Conservation (phyloP, 2,888 invertebrate genomes). For the Pogonocherus hispidulus region DNA sequence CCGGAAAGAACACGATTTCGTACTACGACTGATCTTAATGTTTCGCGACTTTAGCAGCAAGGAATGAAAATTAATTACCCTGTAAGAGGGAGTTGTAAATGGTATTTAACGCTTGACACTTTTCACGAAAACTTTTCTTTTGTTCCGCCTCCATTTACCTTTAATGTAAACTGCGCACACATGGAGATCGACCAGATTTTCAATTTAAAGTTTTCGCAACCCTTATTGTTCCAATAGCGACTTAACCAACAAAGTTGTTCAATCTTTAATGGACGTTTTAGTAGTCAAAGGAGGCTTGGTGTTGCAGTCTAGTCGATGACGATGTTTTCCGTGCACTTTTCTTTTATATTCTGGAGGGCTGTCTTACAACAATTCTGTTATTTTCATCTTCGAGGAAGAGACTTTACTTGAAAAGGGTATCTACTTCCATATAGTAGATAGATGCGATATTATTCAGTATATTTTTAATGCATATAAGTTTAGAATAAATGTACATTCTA, state of each 20-base stretch:
- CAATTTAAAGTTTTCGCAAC: slow-evolving; percentile 26
- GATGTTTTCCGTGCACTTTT: neutral
- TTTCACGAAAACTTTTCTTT: slow-evolving; percentile 21
- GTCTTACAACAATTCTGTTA: too few relatives aligned
- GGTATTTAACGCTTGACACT: slow-evolving; percentile 28
- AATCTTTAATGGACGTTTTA: slow-evolving; percentile 5
- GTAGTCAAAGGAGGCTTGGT: neutral
- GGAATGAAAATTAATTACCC: slow-evolving; percentile 27
- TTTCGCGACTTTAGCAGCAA: slow-evolving; percentile 3
- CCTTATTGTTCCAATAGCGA: slow-evolving; percentile 15
- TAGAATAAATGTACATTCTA: too few relatives aligned
- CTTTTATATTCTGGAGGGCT: neutral
- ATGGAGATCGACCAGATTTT: slow-evolving; percentile 16
- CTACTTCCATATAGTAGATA: too few relatives aligned
- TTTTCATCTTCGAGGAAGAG: too few relatives aligned
- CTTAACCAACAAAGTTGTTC: slow-evolving; percentile 14
- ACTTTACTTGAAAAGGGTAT: too few relatives aligned
- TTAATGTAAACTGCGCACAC: slow-evolving; percentile 13
- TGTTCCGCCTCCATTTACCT: neutral
- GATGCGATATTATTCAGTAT: too few relatives aligned
- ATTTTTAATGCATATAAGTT: too few relatives aligned
- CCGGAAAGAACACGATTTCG: slow-evolving; percentile 11
- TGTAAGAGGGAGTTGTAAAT: slow-evolving; percentile 8
- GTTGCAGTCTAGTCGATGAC: neutral
- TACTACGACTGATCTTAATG: slow-evolving; percentile 1